Evolutionary conservation across 2,797 vertebrate genomes (phyloP).

Genomic region (Scarus forsteni): DNA sequence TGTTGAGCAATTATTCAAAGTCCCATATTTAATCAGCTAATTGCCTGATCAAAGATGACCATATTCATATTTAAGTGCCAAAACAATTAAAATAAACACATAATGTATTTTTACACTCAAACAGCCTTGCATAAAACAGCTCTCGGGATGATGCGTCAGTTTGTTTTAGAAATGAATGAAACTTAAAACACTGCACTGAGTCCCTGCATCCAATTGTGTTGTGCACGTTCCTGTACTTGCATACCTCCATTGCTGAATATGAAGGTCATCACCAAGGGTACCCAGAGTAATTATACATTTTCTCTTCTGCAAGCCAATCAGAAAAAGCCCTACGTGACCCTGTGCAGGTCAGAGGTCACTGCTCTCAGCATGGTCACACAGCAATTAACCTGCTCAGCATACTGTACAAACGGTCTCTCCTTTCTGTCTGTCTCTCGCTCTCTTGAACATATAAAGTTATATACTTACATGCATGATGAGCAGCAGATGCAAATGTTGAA

Average conservation of each 20-base stretch:
- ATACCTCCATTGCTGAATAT: conserved; percentile 29
- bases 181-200: background rate
- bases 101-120: too few species aligned
- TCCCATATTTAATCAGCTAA: too few species aligned
- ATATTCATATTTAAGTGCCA: too few species aligned
- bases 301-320: conserved; percentile 61
- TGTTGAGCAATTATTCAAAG: too few species aligned
- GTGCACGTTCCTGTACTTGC: background rate
- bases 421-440: background rate
- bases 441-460: background rate
- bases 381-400: conserved; percentile 68
- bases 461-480: conserved; percentile 23
- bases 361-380: conserved; percentile 67
- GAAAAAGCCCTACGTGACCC: conserved; percentile 46
- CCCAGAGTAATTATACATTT: conserved; percentile 70
- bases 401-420: conserved; percentile 30
- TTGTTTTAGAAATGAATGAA: background rate
- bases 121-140: too few species aligned
- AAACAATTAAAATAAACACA: too few species aligned
- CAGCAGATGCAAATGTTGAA: conserved; percentile 45
- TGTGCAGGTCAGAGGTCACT: conserved; percentile 59
- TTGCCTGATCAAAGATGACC: too few species aligned
- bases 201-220: background rate
- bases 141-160: too few species aligned
- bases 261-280: conserved; percentile 67